Percentiles rank a stretch among this genome's conserved stretches.
phyloP scores from a whole-genome alignment of 2,888 invertebrate species.

The Eupeodes latifasciatus region DNA sequence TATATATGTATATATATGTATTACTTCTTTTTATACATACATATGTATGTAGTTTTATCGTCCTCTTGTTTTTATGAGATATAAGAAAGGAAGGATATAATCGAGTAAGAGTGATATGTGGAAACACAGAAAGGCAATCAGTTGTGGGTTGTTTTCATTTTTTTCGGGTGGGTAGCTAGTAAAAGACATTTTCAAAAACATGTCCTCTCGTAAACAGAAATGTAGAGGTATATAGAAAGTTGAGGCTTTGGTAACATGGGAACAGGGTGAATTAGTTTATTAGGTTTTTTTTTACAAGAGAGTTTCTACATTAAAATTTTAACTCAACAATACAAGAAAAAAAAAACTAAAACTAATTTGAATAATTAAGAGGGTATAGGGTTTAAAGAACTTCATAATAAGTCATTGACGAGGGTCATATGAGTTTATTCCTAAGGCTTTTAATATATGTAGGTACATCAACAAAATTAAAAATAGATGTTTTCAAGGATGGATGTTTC shows the following conservation, averaged over 20 bases:
- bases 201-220: background rate
- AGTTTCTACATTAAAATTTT: background rate
- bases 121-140: conserved; percentile 67
- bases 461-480: too few relatives aligned
- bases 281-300: background rate
- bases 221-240: background rate
- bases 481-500: too few relatives aligned
- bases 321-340: too few relatives aligned
- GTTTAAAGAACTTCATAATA: too few relatives aligned
- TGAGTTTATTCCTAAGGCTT: too few relatives aligned
- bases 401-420: too few relatives aligned
- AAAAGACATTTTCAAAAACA: conserved; percentile 4
- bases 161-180: background rate
- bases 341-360: too few relatives aligned
- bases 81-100: conserved; percentile 1
- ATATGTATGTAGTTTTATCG: conserved; percentile 6
- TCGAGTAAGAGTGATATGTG: conserved; percentile 24
- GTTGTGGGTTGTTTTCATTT: conserved; percentile 22
- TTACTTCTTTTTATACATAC: too few relatives aligned
- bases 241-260: background rate
- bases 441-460: too few relatives aligned
- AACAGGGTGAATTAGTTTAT: background rate
- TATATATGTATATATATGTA: background rate
- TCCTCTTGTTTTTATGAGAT: background rate
- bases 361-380: too few relatives aligned